These are phyloP conservation scores for Drosophila neonasuta DNA, from an alignment of 2,888 invertebrate species.

Conservation along the genomic window DNA sequence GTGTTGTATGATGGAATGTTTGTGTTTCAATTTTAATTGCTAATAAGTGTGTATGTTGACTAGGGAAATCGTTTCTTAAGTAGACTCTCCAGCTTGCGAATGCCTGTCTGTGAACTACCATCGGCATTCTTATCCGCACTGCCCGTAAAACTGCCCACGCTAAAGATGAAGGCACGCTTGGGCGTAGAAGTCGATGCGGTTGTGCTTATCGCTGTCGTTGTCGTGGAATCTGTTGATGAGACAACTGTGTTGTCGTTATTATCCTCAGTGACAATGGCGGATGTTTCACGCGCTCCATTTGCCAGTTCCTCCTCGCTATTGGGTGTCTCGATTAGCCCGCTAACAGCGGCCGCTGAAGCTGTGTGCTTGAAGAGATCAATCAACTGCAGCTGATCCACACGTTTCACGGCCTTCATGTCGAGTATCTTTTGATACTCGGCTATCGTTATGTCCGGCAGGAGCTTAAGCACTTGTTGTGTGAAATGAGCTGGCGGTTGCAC, in stretches of 20 bases:
- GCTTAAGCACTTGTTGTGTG: constrained; percentile 93
- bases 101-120: constrained; percentile 75
- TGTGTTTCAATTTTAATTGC: constrained; percentile 7
- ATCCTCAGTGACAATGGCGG: constrained; percentile 21
- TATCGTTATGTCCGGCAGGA: constrained; percentile 94
- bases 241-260: constrained; percentile 28
- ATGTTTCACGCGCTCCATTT: constrained; percentile 7
- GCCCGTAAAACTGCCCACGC: constrained; percentile 79
- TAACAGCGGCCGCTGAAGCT: constrained; percentile 74
- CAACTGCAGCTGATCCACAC: constrained; percentile 84
- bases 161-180: constrained; percentile 80
- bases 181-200: constrained; percentile 68
- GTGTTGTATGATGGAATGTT: constrained; percentile 45
- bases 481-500: constrained; percentile 89
- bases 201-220: constrained; percentile 34
- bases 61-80: constrained; percentile 84
- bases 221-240: constrained; percentile 36
- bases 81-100: constrained; percentile 84
- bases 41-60: constrained; percentile 30
- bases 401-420: constrained; percentile 94
- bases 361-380: constrained; percentile 85
- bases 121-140: constrained; percentile 75
- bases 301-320: constrained; percentile 49
- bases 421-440: constrained; percentile 96
- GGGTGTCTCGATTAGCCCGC: constrained; percentile 49